Evolutionary conservation across 2,797 vertebrate genomes (phyloP).

Genomic region (Gila robusta): DNA sequence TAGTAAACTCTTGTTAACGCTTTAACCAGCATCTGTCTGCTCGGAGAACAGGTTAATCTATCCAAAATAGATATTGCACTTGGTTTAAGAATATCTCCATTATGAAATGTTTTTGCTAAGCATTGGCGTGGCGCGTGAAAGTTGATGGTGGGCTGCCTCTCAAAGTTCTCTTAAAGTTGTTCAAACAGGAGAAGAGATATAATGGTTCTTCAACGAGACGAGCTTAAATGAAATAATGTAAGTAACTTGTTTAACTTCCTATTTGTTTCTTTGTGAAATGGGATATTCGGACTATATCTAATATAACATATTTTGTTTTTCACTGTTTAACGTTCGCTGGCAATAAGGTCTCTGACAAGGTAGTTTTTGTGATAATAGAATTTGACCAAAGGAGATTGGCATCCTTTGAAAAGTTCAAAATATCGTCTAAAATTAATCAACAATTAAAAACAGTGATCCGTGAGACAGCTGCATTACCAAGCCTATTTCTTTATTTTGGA

Average conservation of each 20-base stretch:
- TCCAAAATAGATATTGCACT: constrained; percentile 14
- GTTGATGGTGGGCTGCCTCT: neutral
- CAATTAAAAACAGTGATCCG: neutral
- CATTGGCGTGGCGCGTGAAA: constrained; percentile 23
- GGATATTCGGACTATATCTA: neutral
- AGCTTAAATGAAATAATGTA: constrained; percentile 77
- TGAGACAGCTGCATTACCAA: neutral
- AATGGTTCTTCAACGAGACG: constrained; percentile 68
- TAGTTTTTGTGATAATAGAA: neutral
- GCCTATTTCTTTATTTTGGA: neutral
- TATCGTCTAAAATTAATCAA: neutral
- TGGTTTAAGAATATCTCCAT: neutral
- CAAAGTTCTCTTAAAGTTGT: constrained; percentile 44
- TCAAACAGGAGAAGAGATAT: constrained; percentile 54
- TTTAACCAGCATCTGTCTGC: constrained; percentile 51
- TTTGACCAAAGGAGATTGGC: neutral
- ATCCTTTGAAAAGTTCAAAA: neutral
- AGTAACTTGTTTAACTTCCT: constrained; percentile 60
- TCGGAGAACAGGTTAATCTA: constrained; percentile 50
- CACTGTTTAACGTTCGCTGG: neutral
- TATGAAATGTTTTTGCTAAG: constrained; percentile 9
- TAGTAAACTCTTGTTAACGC: constrained; percentile 29
- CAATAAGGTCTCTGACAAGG: neutral
- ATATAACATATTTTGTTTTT: neutral
- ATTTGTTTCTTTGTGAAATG: neutral